These are phyloP conservation scores for Acipenser transmontanus DNA, from an alignment of 2,797 vertebrate genomes.

Conservation along the genomic window DNA sequence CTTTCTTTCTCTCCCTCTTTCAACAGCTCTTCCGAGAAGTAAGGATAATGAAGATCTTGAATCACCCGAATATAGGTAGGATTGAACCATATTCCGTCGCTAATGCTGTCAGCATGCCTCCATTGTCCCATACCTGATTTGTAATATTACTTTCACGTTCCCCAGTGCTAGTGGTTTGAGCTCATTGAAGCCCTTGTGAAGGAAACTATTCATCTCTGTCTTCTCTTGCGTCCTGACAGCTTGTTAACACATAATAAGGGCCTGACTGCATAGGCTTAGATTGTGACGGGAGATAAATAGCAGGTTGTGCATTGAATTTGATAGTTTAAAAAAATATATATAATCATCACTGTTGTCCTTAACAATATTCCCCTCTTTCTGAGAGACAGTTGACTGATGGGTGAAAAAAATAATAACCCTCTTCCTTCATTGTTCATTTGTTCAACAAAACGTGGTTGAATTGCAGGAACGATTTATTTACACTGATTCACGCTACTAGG, in stretches of 20 bases:
- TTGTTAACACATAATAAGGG: neutral
- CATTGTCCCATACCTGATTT: neutral
- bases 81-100: neutral
- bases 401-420: too few species aligned
- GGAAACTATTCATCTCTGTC: neutral
- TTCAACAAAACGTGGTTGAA: too few species aligned
- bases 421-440: too few species aligned
- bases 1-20: conserved; percentile 26
- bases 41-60: conserved; percentile 90
- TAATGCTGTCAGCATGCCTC: neutral
- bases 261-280: neutral
- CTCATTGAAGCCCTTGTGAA: neutral
- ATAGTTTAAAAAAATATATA: too few species aligned
- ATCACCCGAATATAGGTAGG: conserved; percentile 89
- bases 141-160: neutral
- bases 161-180: neutral
- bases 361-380: too few species aligned
- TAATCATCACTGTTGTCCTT: too few species aligned
- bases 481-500: too few species aligned
- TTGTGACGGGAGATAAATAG: too few species aligned
- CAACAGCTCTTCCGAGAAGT: conserved; percentile 86
- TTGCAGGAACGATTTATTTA: too few species aligned
- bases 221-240: neutral
- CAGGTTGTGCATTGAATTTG: too few species aligned
- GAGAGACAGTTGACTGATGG: too few species aligned